phyloP scores from a whole-genome alignment of 1,140 invertebrate species.

The Choristoneura fumiferana region DNA sequence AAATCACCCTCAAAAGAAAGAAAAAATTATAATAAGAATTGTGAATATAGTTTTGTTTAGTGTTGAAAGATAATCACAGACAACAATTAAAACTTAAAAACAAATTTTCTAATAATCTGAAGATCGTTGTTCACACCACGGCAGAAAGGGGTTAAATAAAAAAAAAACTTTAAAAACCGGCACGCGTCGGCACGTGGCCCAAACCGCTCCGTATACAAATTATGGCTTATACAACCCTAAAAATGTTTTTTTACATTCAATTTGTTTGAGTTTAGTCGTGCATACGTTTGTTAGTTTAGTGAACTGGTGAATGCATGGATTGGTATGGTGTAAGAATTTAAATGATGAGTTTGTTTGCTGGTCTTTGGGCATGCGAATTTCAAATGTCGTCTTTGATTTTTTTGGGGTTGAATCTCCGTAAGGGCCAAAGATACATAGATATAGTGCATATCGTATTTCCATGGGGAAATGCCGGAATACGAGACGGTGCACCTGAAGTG shows the following conservation, averaged over 20 bases:
- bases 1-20: no score
- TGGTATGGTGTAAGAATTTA: constrained; percentile 42
- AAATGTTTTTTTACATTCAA: constrained; percentile 39
- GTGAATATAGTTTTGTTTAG: no score
- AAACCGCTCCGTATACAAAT: constrained; percentile 38
- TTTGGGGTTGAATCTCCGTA: no score
- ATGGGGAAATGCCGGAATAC: no score
- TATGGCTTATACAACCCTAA: constrained; percentile 46
- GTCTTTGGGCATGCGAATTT: no score
- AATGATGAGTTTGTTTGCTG: constrained; percentile 20
- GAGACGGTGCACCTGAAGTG: no score
- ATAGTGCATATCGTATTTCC: no score
- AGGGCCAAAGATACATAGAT: no score
- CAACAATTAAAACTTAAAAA: constrained; percentile 32
- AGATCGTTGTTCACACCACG: no score
- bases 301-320: constrained; percentile 23
- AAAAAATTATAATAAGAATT: no score
- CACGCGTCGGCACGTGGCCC: constrained; percentile 52
- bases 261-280: constrained; percentile 48
- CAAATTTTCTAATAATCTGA: constrained; percentile 30
- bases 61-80: constrained; percentile 10
- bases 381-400: no score
- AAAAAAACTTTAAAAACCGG: constrained; percentile 37
- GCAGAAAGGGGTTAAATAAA: no score
- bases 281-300: constrained; percentile 65